phyloP scores from a whole-genome alignment of 2,888 invertebrate genomes.

The Coleophora deauratella region DNA sequence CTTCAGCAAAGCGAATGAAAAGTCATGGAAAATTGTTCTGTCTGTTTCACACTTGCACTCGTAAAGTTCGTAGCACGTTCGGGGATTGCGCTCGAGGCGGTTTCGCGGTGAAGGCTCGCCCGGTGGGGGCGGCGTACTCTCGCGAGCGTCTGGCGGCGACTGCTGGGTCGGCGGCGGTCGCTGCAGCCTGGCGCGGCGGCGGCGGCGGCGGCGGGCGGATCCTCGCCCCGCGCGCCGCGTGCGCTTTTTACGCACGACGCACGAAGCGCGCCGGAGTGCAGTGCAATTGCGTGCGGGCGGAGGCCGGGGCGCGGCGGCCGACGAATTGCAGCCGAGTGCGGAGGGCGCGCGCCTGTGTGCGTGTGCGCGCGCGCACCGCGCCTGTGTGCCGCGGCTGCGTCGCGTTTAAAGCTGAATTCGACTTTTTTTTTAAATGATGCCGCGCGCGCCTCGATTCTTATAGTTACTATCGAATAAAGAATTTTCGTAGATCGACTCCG shows the following conservation, averaged over 20 bases:
- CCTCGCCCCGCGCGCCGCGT: conserved; percentile 42
- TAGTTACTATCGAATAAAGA: conserved; percentile 38
- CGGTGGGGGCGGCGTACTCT: conserved; percentile 67
- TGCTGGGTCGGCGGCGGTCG: conserved; percentile 30
- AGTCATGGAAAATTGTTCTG: conserved; percentile 31
- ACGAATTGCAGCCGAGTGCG: conserved; percentile 33
- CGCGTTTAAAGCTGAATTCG: conserved; percentile 51
- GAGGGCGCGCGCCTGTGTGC: conserved; percentile 54
- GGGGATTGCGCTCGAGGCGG: conserved; percentile 48
- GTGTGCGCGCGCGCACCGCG: conserved; percentile 30
- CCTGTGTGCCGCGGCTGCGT: conserved; percentile 15
- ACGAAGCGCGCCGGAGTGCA: conserved; percentile 51
- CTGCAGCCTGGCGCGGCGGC: conserved; percentile 38
- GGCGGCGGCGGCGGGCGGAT: conserved; percentile 31
- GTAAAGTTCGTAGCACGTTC: conserved; percentile 48
- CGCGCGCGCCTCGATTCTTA: conserved; percentile 53
- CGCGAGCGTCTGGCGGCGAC: conserved; percentile 64
- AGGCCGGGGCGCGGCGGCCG: conserved; percentile 32
- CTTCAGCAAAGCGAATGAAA: conserved; percentile 18
- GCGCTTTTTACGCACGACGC: conserved; percentile 72
- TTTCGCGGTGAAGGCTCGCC: conserved; percentile 24
- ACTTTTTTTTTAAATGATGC: conserved; percentile 56
- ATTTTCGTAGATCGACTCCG: conserved; percentile 36
- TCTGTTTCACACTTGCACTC: conserved; percentile 51
- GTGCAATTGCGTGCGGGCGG: conserved; percentile 70